A percentile compares a stretch with the other conserved stretches of the same genome.
These are phyloP conservation scores for Stenichneumon culpator DNA, from an alignment of 2,888 invertebrate species.

Conservation along the genomic window DNA sequence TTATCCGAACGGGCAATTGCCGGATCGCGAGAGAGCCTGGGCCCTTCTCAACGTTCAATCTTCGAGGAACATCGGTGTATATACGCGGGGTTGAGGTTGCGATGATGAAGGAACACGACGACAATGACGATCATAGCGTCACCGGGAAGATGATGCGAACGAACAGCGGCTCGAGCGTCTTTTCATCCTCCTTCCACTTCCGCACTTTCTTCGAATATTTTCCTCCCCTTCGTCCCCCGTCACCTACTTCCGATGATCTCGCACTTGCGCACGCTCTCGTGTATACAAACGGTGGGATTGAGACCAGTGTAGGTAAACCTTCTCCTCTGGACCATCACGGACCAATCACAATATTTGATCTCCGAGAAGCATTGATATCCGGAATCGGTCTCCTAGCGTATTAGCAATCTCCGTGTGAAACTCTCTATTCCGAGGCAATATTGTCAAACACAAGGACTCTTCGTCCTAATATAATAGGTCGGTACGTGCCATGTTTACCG, in stretches of 20 bases:
- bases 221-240: constrained; percentile 1
- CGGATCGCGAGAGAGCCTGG: constrained; percentile 50
- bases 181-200: constrained; percentile 19
- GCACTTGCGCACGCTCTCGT: neutral
- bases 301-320: constrained; percentile 3
- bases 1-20: constrained; percentile 67
- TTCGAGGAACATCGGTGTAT: constrained; percentile 31
- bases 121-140: constrained; percentile 7
- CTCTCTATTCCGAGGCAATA: neutral
- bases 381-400: neutral
- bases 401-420: constrained; percentile 11
- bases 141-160: constrained; percentile 13
- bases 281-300: neutral
- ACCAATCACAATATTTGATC: constrained; percentile 68
- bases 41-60: constrained; percentile 59
- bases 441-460: neutral
- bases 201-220: constrained; percentile 56
- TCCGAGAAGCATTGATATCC: constrained; percentile 9
- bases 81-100: constrained; percentile 20
- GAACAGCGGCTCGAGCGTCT: constrained; percentile 12
- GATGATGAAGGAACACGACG: neutral
- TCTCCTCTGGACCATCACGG: constrained; percentile 28
- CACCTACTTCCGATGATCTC: neutral
- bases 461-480: neutral
- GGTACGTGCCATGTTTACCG: no score